Percentiles rank a stretch among this genome's conserved stretches.
phyloP scores from a whole-genome alignment of 2,888 invertebrate genomes.

The Fragum whitleyi region DNA sequence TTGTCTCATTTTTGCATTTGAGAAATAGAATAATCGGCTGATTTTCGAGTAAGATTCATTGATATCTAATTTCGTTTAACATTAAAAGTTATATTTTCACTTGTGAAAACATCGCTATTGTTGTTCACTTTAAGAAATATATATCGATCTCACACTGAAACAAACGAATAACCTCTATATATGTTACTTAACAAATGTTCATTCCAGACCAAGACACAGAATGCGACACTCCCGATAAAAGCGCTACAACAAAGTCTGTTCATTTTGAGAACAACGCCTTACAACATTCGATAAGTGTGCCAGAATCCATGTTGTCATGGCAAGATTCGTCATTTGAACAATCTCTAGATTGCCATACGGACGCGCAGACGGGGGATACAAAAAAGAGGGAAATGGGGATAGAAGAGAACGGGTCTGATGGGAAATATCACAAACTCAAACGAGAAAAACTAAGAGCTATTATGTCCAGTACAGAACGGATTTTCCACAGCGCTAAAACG shows the following conservation, averaged over 20 bases:
- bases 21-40: too few species aligned
- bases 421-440: conserved; percentile 33
- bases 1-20: too few species aligned
- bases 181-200: too few species aligned
- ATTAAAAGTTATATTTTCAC: too few species aligned
- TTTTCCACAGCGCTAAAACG: conserved; percentile 38
- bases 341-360: conserved; percentile 17
- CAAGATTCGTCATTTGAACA: conserved; percentile 57
- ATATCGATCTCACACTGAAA: too few species aligned
- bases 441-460: neutral
- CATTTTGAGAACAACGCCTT: conserved; percentile 30
- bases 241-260: conserved; percentile 14
- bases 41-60: too few species aligned
- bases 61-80: too few species aligned
- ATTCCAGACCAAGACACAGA: neutral
- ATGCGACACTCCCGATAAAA: neutral
- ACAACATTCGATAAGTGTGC: conserved; percentile 53
- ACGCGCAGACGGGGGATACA: conserved; percentile 10
- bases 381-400: neutral
- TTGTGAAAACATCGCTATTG: too few species aligned
- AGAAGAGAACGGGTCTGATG: conserved; percentile 14
- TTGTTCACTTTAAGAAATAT: too few species aligned
- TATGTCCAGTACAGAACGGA: conserved; percentile 37
- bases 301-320: conserved; percentile 46
- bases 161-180: too few species aligned